Base-by-base conservation (phyloP, 1,140 invertebrate species). In the Euwallacea fornicatus region DNA sequence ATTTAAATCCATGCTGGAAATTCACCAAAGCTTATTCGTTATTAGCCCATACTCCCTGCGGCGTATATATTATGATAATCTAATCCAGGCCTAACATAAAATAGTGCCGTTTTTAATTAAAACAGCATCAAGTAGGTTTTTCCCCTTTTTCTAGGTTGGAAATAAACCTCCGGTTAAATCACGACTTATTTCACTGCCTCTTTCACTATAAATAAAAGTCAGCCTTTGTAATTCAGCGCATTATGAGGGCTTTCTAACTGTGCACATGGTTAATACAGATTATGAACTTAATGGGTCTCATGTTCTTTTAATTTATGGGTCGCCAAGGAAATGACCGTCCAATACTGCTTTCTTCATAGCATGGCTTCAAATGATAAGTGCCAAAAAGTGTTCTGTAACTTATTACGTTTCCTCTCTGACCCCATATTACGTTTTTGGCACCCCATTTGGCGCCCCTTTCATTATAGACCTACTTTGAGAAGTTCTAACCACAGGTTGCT, bases 181-280 rank as follows among this genome's bases (percentile, higher is more conserved):
- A 66, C 41, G 42, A 66, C 33, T 66, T 66, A 66, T 66, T 65
- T 63, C 61, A 16, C 9, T 16, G 21, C 21, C 41, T 16, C 10
- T 65, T 66, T 58, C 54, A 55, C 56, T 55, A 42, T 66, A 66
- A 66, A 58, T 58, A 66, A 66, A 42, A 41, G 56, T 58, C 50
- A 56, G 33, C 10, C 13, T 55, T 66, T 58, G 53, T 66, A 43
- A 65, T 7, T 42, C 62, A 65, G 41, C 41, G 42, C 41, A 62
- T n/a, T 62, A 44, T 62, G 21, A 62, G 42, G 60, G 13, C 11
- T 13, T n/a, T 59, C 11, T 50, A 6, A 50, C 60, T 62, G 15
- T 2, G 16, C 7, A 6, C 41, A 62, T 62, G 42, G 44, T 62
- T 62, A 43, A 62, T 62, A 43, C n/a, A 33, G 11, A 2, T 16